These are phyloP conservation scores for Cyrtodaria siliqua DNA, from an alignment of 2,888 invertebrate genomes.

Conservation along the genomic window DNA sequence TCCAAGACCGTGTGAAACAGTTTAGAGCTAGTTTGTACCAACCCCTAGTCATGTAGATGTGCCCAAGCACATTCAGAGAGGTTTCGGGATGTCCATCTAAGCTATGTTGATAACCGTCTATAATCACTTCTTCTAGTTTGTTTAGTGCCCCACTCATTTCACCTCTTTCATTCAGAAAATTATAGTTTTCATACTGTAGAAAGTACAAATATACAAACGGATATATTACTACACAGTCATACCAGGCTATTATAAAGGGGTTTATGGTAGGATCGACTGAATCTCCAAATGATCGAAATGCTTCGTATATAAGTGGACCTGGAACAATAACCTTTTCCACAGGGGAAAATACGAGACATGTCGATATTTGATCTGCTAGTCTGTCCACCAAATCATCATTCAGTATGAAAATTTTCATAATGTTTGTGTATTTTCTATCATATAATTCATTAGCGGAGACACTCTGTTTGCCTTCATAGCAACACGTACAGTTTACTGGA, in stretches of 20 bases:
- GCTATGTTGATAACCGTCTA: background rate
- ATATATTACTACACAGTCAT: slow-evolving; percentile 11
- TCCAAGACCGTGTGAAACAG: slow-evolving; percentile 10
- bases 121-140: background rate
- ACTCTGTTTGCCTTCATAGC: too few species aligned
- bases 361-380: background rate
- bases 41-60: slow-evolving; percentile 2
- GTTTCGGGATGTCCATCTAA: slow-evolving; percentile 13
- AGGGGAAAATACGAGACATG: background rate
- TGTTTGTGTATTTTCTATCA: background rate
- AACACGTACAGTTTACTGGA: too few species aligned
- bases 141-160: background rate
- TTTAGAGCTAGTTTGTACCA: background rate
- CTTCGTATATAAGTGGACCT: background rate
- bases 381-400: too few species aligned
- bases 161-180: background rate
- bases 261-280: background rate
- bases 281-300: background rate
- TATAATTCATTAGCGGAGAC: too few species aligned
- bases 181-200: background rate
- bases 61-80: slow-evolving; percentile 10
- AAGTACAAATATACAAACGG: slow-evolving; percentile 12
- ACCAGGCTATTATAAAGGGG: background rate
- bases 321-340: background rate
- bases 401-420: too few species aligned